phyloP scores from a whole-genome alignment of 2,113 vertebrate genomes.

The Channa argus region DNA sequence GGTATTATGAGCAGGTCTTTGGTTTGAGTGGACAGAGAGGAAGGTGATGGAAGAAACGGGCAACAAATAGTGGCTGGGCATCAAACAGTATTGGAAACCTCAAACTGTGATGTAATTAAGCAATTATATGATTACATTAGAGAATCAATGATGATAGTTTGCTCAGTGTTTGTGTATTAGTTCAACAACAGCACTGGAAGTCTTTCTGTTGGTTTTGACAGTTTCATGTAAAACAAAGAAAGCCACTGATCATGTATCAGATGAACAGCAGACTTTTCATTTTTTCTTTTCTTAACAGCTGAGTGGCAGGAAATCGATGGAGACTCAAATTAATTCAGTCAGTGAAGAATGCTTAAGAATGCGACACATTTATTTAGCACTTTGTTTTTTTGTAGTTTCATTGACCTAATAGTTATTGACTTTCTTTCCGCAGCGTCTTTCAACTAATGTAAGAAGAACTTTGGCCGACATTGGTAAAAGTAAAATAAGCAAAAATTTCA shows the following conservation, averaged over 20 bases:
- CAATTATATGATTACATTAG: neutral
- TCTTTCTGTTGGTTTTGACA: neutral
- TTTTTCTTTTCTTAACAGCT: neutral
- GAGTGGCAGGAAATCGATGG: constrained; percentile 22
- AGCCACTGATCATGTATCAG: neutral
- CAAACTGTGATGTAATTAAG: constrained; percentile 5
- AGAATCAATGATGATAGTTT: neutral
- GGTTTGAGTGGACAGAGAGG: constrained; percentile 18
- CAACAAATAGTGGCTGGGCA: neutral
- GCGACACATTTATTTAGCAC: neutral
- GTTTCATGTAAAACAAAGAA: neutral
- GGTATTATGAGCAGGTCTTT: constrained; percentile 38
- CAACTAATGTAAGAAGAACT: constrained; percentile 3
- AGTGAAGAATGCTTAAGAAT: constrained; percentile 20
- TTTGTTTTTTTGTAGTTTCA: neutral
- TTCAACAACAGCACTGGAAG: neutral
- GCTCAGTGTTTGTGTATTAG: neutral
- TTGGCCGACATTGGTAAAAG: too few relatives aligned
- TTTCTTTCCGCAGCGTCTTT: constrained; percentile 4
- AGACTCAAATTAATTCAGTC: constrained; percentile 17
- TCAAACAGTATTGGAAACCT: neutral
- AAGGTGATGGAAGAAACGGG: neutral
- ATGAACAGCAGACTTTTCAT: neutral
- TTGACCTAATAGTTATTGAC: constrained; percentile 18
- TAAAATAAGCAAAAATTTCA: too few relatives aligned